phyloP scores from a whole-genome alignment of 1,140 invertebrate genomes.

The Lordiphosa stackelbergi region DNA sequence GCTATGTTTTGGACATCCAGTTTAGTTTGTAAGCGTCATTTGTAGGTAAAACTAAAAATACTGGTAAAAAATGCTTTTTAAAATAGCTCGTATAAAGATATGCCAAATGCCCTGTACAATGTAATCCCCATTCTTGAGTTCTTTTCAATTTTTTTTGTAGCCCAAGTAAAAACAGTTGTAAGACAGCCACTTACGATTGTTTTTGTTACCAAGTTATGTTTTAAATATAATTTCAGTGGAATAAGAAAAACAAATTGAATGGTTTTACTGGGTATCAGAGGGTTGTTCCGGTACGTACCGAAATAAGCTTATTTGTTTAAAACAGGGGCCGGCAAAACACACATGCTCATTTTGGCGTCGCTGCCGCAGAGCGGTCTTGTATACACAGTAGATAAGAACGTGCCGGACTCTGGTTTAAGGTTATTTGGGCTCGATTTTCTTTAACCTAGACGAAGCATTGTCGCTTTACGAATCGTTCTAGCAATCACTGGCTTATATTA shows the following conservation, averaged over 20 bases:
- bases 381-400: no score
- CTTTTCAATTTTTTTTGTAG: not conserved
- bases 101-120: conserved; percentile 52
- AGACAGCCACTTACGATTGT: conserved; percentile 61
- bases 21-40: conserved; percentile 43
- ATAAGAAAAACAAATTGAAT: conserved; percentile 41
- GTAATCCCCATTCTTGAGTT: conserved; percentile 1
- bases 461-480: no score
- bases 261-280: not conserved
- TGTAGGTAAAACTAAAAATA: conserved; percentile 43
- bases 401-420: no score
- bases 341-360: no score
- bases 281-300: no score
- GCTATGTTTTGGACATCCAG: conserved; percentile 19
- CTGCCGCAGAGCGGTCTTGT: no score
- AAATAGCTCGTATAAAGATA: conserved; percentile 17
- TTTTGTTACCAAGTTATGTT: conserved; percentile 16
- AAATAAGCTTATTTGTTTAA: no score
- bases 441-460: no score
- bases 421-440: no score
- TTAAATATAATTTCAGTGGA: conserved; percentile 50
- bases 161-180: conserved; percentile 36
- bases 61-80: conserved; percentile 66
- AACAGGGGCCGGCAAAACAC: no score
- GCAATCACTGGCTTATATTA: no score